Evolutionary conservation across 2,113 vertebrate genomes (phyloP), one percentile per base, ranked within the genome.

Genomic region (Machaerirhynchus nigripectus): DNA sequence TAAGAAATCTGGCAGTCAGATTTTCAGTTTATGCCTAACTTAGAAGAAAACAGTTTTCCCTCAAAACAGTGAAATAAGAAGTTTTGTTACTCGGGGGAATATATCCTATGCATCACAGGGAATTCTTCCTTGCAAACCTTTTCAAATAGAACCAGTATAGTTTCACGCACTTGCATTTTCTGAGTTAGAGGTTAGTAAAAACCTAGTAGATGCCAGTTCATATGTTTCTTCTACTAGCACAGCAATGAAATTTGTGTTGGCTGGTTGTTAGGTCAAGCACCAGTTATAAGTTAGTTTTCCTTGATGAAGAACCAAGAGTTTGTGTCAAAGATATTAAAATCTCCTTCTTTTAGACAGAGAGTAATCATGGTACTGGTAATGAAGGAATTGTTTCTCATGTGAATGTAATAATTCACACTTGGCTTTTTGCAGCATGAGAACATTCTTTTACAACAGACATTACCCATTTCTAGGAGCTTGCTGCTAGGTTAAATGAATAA

Each of bases 401-500:
- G 5, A 53, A 56, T 11, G 28, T 26, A 63, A 20, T 81, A 74
- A 61, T 80, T 96, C 60, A 82, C 52, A 69, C 33, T 59, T 67
- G 67, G 44, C 47, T 95, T 73, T 80, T 75, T 68, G 53, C 67
- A 94, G 31, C 60, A 47, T 42, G 21, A 84, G 37, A 75, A 56
- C 33, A 53, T 78, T 78, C n/a, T 78, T 83, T 78, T 61, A 55
- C n/a, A 87, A 33, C 21, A 87, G 55, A 59, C 23, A 56, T 47
- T 82, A 59, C 22, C 61, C 30, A 60, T 42, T 87, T 23, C 49
- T 92, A 49, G 55, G 70, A 91, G 64, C 13, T 10, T 86, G 33
- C 33, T 94, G 91, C 67, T 71, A 94, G 64, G 56, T 40, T 94
- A 94, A 94, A 87, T 63, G 70, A 56, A 89, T 87, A 89, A 94